phyloP scores from a whole-genome alignment of 2,113 vertebrate genomes.

The Archocentrus centrarchus region DNA sequence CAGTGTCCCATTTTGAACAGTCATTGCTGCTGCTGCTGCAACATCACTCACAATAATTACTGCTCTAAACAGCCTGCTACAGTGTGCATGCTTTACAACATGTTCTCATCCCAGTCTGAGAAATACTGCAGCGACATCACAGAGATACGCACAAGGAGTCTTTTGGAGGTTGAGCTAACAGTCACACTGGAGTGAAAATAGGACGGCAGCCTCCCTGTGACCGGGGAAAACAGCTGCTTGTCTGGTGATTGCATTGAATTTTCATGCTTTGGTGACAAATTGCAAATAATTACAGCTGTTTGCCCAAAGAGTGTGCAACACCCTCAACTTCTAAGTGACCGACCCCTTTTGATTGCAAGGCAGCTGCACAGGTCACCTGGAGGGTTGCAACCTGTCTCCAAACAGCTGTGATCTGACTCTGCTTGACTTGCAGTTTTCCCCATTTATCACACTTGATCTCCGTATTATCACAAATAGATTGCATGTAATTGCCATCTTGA shows the following conservation, averaged over 20 bases:
- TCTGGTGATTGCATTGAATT: accelerated
- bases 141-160: background rate
- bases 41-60: too few species aligned
- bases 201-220: too few species aligned
- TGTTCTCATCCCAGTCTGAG: accelerated
- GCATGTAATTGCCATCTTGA: too few species aligned
- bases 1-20: too few species aligned
- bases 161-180: background rate
- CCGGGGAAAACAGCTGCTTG: background rate
- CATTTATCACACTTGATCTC: too few species aligned
- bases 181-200: background rate
- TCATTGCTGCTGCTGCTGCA: background rate
- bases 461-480: too few species aligned
- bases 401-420: too few species aligned
- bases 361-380: too few species aligned
- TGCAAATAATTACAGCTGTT: background rate
- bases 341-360: too few species aligned
- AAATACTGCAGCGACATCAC: background rate
- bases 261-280: background rate
- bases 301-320: background rate
- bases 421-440: too few species aligned
- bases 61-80: background rate
- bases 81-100: background rate
- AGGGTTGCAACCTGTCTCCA: too few species aligned
- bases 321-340: background rate